These are phyloP conservation scores for Triplophysa dalaica DNA, from an alignment of 2,113 vertebrate species.

Conservation along the genomic window DNA sequence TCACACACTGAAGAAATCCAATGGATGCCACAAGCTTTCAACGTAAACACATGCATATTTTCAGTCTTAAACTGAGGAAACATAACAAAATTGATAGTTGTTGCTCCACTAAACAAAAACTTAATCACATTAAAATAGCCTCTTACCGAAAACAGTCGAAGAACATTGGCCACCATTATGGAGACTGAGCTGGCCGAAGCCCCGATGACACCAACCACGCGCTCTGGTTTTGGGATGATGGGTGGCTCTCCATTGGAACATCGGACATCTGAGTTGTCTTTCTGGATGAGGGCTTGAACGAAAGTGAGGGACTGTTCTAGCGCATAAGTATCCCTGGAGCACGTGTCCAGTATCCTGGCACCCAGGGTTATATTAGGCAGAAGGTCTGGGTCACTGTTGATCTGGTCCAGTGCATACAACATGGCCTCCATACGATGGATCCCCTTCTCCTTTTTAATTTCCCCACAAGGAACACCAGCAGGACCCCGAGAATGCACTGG, in stretches of 20 bases:
- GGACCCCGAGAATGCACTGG: slow-evolving; percentile 84
- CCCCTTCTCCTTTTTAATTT: slow-evolving; percentile 87
- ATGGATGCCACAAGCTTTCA: neutral
- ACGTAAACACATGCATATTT: neutral
- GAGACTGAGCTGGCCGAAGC: slow-evolving; percentile 85
- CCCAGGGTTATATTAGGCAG: slow-evolving; percentile 88
- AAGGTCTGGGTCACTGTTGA: slow-evolving; percentile 84
- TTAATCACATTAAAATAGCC: neutral
- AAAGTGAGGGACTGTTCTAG: slow-evolving; percentile 90
- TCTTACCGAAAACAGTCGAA: slow-evolving; percentile 84
- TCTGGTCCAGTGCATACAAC: slow-evolving; percentile 88
- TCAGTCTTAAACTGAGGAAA: neutral
- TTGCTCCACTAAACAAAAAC: neutral
- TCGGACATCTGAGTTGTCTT: slow-evolving; percentile 77
- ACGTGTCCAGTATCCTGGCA: slow-evolving; percentile 86
- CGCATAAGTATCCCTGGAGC: slow-evolving; percentile 89
- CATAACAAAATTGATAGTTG: neutral
- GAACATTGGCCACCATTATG: slow-evolving; percentile 93
- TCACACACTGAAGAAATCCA: slow-evolving; percentile 1
- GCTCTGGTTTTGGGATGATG: slow-evolving; percentile 80
- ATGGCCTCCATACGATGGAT: slow-evolving; percentile 91
- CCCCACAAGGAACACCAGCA: slow-evolving; percentile 80
- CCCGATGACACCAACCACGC: slow-evolving; percentile 86
- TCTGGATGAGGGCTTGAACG: slow-evolving; percentile 86
- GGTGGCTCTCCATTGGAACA: slow-evolving; percentile 83